A percentile compares a stretch with the other conserved stretches of the same genome.
These are phyloP conservation scores for Acropora tenuis DNA, from an alignment of 64 coral and sea anemone genomes.

Conservation along the genomic window DNA sequence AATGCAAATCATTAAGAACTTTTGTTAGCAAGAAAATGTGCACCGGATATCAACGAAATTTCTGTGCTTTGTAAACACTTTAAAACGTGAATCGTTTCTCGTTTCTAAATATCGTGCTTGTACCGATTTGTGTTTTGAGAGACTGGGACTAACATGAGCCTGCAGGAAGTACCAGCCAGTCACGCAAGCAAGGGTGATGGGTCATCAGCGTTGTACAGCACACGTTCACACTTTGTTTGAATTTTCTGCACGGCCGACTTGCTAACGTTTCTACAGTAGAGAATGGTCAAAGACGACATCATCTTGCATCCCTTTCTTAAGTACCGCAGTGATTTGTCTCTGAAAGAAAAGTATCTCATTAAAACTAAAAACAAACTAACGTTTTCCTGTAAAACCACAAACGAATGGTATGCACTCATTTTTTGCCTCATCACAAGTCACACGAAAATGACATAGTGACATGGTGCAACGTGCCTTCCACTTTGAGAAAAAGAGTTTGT, in stretches of 20 bases:
- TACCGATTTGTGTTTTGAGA: not conserved
- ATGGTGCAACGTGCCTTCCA: no score
- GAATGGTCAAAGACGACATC: slow-evolving; percentile 77
- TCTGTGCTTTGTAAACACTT: no score
- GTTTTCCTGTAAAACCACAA: no score
- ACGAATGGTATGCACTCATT: not conserved
- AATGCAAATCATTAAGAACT: no score
- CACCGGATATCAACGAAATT: no score
- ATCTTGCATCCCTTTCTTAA: slow-evolving; percentile 88
- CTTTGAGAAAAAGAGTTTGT: not conserved
- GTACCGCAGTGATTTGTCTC: slow-evolving; percentile 67
- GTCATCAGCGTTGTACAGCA: slow-evolving; percentile 82
- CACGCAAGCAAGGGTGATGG: slow-evolving; percentile 41
- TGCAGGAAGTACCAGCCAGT: not conserved
- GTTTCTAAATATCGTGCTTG: not conserved
- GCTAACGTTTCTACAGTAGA: slow-evolving; percentile 84
- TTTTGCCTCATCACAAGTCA: not conserved
- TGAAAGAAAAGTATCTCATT: not conserved
- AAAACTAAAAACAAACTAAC: not conserved
- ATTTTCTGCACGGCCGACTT: slow-evolving; percentile 91
- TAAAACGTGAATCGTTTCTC: no score
- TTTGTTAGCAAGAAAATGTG: no score
- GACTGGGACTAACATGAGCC: not conserved
- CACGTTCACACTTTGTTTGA: slow-evolving; percentile 75
- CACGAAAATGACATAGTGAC: no score